Base-by-base conservation (phyloP, 2,797 vertebrate genomes). In the Pangasius krempfi region DNA sequence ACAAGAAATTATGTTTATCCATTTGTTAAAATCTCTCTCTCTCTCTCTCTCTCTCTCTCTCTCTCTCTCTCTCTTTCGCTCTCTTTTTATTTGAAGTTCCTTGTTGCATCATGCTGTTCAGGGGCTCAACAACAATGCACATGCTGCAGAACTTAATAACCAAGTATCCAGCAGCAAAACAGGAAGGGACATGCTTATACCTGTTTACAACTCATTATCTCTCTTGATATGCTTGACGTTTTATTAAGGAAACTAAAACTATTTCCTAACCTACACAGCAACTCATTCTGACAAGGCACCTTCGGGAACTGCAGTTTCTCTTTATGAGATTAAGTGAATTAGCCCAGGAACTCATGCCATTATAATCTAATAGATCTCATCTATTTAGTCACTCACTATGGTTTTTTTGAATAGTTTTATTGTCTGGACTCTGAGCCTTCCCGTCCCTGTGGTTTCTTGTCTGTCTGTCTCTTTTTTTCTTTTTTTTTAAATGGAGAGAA, bases 361-460 rank as follows among this genome's bases (percentile, higher is more conserved):
- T n/a, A 5, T 80, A 80, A 78, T 87, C 18, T 80, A 84, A 87
- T 78, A 30, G 60, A 73, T 33, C 44, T 86, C 27, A 60, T 37
- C 60, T 58, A 54, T 33, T 56, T 60, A 58, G 52, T 60, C n/a
- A 44, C 56, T n/a, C 25, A 30, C 52, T 52, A 20, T 64, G 20
- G 14, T 25, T 84, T 76, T 76, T 64, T 78, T 83, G 16, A 86
- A 82, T 82, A 80, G 85, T 86, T 68, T 75, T 75, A 47, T 68
- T 83, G 85, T 86, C 44, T 30, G 25, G 30, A 30, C 37, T 84
- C 50, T 84, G 20, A 5, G 54, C 4, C 33, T 40, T 82, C 37
- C 12, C 2, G 12, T n/a, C 47, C 30, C 9, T 37, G 27, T 22
- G 30, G 16, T 76, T 62, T 14, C 20, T 75, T 37, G 4, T 52